A percentile compares a stretch with the other conserved stretches of the same genome.
Conservation (phyloP, 2,113 vertebrate species). For the Amphiprion percula region DNA sequence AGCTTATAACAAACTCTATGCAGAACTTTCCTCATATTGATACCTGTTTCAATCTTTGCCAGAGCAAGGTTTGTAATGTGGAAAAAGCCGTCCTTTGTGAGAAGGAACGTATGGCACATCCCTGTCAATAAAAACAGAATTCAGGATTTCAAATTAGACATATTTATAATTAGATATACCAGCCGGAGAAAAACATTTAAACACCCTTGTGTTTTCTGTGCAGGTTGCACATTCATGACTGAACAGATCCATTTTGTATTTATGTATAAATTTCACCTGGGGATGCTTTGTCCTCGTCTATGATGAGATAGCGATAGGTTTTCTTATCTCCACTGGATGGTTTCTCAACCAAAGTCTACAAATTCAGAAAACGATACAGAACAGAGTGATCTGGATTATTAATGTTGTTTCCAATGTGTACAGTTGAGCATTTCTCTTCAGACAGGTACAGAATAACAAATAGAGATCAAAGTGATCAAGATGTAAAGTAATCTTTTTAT, state of each 20-base stretch:
- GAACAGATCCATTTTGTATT: background rate
- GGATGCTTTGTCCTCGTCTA: constrained; percentile 84
- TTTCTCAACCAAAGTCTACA: constrained; percentile 86
- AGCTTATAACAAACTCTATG: background rate
- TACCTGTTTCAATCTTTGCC: constrained; percentile 89
- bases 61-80: constrained; percentile 90
- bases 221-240: background rate
- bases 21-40: background rate
- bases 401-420: background rate
- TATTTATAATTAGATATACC: background rate
- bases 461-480: background rate
- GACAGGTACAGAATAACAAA: background rate
- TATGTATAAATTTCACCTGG: constrained; percentile 82
- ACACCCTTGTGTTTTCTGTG: background rate
- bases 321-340: constrained; percentile 73
- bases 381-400: background rate
- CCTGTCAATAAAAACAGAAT: constrained; percentile 78
- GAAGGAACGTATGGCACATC: constrained; percentile 88
- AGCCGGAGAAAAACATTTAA: background rate
- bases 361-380: constrained; percentile 13
- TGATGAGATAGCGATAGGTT: constrained; percentile 87
- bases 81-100: constrained; percentile 89
- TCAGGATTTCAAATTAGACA: no score
- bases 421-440: background rate
- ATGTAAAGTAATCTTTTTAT: background rate